These are phyloP conservation scores for Coreius guichenoti DNA, from an alignment of 2,797 vertebrate genomes.

Conservation along the genomic window DNA sequence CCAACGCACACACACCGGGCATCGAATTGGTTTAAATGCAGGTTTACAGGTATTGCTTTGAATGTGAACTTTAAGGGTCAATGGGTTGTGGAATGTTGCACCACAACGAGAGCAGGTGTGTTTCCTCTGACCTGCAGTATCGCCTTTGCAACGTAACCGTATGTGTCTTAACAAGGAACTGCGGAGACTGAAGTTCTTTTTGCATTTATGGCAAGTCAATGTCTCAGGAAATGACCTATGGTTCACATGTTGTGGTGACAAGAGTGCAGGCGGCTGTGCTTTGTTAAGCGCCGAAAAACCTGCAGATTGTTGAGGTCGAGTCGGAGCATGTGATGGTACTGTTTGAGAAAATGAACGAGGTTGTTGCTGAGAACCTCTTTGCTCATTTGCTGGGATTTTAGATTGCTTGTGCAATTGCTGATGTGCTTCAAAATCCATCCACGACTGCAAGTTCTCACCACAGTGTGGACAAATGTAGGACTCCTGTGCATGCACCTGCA, in stretches of 20 bases:
- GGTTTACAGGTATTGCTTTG: conserved; percentile 76
- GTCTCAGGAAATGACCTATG: conserved; percentile 12
- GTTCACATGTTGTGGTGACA: conserved; percentile 40
- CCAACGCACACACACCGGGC: conserved; percentile 78
- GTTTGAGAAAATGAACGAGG: not conserved
- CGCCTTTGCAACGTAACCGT: conserved; percentile 75
- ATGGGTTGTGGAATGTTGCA: conserved; percentile 73
- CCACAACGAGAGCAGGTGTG: conserved; percentile 75
- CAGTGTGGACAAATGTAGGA: conserved; percentile 82
- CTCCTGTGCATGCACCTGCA: conserved; percentile 81
- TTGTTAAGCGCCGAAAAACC: conserved; percentile 45
- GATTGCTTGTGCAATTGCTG: conserved; percentile 78
- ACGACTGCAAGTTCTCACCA: conserved; percentile 81
- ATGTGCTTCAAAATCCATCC: conserved; percentile 82
- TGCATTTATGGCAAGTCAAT: conserved; percentile 57
- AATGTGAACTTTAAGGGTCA: conserved; percentile 77
- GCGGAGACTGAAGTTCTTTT: conserved; percentile 74
- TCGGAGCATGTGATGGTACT: not conserved
- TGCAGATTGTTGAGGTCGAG: conserved; percentile 6
- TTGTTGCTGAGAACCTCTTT: conserved; percentile 24
- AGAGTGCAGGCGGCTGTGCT: conserved; percentile 59
- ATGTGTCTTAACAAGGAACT: conserved; percentile 78
- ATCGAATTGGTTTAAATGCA: conserved; percentile 78
- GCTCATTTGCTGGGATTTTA: conserved; percentile 62
- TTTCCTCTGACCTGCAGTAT: conserved; percentile 38